Evolutionary conservation across 1,140 invertebrate genomes (phyloP), one percentile per base, ranked within the genome.

Genomic region (Bombus huntii): DNA sequence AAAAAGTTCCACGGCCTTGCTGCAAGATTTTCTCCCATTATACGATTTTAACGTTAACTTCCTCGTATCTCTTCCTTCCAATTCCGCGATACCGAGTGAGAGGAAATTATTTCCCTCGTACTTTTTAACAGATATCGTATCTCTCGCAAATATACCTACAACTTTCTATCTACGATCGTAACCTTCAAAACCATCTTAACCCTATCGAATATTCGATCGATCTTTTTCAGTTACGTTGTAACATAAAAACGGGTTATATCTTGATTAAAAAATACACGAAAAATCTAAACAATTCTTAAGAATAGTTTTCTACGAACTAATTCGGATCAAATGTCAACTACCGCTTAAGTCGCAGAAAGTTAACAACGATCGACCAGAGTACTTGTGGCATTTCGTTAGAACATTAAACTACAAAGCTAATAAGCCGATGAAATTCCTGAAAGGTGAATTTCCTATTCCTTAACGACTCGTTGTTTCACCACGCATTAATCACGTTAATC

Each of bases 21-120:
- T 28, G 34, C 34, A 12, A 18, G 42, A 70, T 80, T 80, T 80
- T 70, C 42, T 37, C 28, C 47, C 34, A 31, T 77, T 70, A 47
- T 68, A 37, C 44, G 34, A 78, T 78, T 78, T 66, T 78, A 78
- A 78, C 62, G 39, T n/a, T 25, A 42, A 78, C 10, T 42, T 42
- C 12, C 28, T 31, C 76, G 18, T 78, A 78, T 78, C 76, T 78
- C 31, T 18, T 5, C 15, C 39, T 44, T 44, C 39, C 42, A 59
- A 77, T 62, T 9, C 37, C 34, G 25, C 37, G 37, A 77, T 42
- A 77, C 34, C 2, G 18, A 13, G 9, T 3, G 28, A 53, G 31
- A 76, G 18, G 22, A 31, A 75, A 53, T 75, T 57, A 75, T 75
- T 57, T 4, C 22, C 31, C n/a, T 75, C 73, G 6, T 75, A n/a